These are phyloP conservation scores for Trypoxylus dichotomus DNA, from an alignment of 1,140 invertebrate species.

Conservation along the genomic window DNA sequence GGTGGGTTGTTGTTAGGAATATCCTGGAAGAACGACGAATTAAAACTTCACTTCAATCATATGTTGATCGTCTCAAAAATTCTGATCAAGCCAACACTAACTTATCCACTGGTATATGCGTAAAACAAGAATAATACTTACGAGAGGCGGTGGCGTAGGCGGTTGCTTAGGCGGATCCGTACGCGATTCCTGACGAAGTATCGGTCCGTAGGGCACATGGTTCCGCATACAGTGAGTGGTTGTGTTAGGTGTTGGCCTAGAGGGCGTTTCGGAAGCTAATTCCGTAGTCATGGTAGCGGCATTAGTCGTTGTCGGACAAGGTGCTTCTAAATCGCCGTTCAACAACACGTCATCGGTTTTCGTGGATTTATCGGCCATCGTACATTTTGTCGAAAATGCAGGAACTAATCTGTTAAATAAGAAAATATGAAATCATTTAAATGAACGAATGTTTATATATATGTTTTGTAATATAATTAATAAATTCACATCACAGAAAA, in stretches of 20 bases:
- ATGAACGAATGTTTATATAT: background rate
- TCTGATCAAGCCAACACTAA: no score
- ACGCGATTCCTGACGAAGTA: conserved; percentile 39
- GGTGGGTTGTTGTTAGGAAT: conserved; percentile 53
- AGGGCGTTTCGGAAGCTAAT: conserved; percentile 36
- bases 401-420: conserved; percentile 51
- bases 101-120: no score
- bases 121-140: background rate
- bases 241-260: conserved; percentile 26
- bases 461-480: no score
- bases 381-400: conserved; percentile 51
- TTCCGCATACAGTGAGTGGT: conserved; percentile 29
- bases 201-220: conserved; percentile 30
- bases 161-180: conserved; percentile 36
- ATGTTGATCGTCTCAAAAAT: background rate
- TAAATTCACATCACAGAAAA: no score
- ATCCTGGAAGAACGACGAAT: conserved; percentile 29
- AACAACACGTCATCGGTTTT: conserved; percentile 56
- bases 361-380: conserved; percentile 59
- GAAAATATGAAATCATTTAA: background rate
- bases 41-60: background rate
- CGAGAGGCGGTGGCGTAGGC: conserved; percentile 39
- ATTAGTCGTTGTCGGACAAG: conserved; percentile 54
- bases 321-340: conserved; percentile 44
- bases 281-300: conserved; percentile 55